Conservation (phyloP, 2,888 invertebrate genomes). For the Meta bourneti region DNA sequence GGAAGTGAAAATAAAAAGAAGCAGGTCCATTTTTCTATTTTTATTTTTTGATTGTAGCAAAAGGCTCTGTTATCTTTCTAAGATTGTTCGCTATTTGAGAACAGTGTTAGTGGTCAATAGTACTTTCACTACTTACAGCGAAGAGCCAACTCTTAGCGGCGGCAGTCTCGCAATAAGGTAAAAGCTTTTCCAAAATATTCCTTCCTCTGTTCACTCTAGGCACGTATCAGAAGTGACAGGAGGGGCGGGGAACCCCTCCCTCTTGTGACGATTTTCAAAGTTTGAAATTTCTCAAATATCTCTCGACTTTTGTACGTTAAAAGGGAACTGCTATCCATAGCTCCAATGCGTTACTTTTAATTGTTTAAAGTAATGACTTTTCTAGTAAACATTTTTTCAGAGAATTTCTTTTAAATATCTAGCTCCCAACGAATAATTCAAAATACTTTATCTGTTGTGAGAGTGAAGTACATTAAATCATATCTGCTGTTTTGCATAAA, state of each 20-base stretch:
- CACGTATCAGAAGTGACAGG: constrained; percentile 69
- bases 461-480: too few relatives aligned
- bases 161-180: constrained; percentile 67
- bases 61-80: constrained; percentile 58
- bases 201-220: constrained; percentile 13
- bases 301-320: too few relatives aligned
- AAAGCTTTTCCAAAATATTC: constrained; percentile 70
- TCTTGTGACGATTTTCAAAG: constrained; percentile 15
- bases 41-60: constrained; percentile 40
- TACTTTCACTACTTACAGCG: constrained; percentile 55
- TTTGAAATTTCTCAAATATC: constrained; percentile 15
- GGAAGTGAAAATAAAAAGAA: constrained; percentile 54
- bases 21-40: constrained; percentile 35
- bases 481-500: too few relatives aligned
- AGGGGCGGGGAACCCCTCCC: background rate
- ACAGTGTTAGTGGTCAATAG: constrained; percentile 71
- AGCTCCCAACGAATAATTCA: too few relatives aligned
- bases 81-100: constrained; percentile 71
- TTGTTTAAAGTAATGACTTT: too few relatives aligned
- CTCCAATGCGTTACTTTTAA: too few relatives aligned
- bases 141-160: constrained; percentile 51
- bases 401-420: too few relatives aligned
- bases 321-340: too few relatives aligned
- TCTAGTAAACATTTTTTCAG: too few relatives aligned
- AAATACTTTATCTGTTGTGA: too few relatives aligned